These are phyloP conservation scores for Thera britannica DNA, from an alignment of 2,888 invertebrate genomes.

Conservation along the genomic window DNA sequence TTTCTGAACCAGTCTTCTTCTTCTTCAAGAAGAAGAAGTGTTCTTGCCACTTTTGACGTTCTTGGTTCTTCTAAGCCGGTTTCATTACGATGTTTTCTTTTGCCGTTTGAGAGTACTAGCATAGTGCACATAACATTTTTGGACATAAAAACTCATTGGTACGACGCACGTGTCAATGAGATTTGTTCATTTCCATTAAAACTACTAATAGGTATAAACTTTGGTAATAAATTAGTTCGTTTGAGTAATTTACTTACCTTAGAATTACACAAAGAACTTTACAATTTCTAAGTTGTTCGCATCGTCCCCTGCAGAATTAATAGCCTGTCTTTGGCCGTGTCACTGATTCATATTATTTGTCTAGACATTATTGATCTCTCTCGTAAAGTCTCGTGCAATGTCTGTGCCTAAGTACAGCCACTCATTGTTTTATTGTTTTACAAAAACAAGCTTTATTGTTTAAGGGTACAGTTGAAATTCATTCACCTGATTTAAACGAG, in stretches of 20 bases:
- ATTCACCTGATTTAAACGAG: slow-evolving; percentile 12
- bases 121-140: no score
- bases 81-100: no score
- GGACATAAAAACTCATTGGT: no score
- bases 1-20: no score
- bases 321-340: slow-evolving; percentile 13
- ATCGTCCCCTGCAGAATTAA: slow-evolving; percentile 15
- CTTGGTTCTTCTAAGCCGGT: no score
- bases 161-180: no score
- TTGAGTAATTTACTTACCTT: not conserved
- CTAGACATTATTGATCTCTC: slow-evolving; percentile 49
- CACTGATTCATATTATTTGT: slow-evolving; percentile 41
- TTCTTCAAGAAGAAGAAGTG: no score
- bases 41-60: no score
- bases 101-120: no score
- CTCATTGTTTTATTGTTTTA: not conserved
- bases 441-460: slow-evolving; percentile 15
- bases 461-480: slow-evolving; percentile 20
- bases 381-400: slow-evolving; percentile 32
- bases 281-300: slow-evolving; percentile 14
- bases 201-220: no score
- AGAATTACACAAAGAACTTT: not conserved
- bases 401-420: slow-evolving; percentile 27
- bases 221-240: not conserved
- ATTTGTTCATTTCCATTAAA: no score